Conservation (phyloP, 2,113 vertebrate genomes). For the Zosterops japonicus region DNA sequence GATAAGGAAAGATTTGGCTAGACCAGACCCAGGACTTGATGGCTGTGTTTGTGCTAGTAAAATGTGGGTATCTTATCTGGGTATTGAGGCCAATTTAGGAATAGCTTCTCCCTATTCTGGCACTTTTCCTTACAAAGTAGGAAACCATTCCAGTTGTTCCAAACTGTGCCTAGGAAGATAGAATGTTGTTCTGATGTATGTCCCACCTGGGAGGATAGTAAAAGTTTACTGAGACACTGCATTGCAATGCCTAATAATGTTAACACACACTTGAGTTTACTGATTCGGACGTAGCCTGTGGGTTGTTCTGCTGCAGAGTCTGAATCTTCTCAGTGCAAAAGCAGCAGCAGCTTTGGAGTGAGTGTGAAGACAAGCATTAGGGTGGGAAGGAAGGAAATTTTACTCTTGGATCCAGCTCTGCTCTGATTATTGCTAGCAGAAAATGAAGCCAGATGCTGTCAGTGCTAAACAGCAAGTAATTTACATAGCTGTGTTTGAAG, state of each 20-base stretch:
- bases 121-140: background rate
- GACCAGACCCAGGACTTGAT: background rate
- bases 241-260: background rate
- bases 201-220: background rate
- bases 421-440: background rate
- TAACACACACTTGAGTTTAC: accelerated
- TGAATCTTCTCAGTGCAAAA: background rate
- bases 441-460: background rate
- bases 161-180: background rate
- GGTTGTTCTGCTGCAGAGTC: background rate
- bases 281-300: background rate
- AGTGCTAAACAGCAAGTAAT: background rate
- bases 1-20: background rate
- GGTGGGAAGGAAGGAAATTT: background rate
- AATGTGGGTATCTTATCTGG: background rate
- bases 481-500: background rate
- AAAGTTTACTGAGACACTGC: background rate
- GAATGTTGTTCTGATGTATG: background rate
- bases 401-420: background rate
- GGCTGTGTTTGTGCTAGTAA: background rate
- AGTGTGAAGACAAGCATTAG: background rate
- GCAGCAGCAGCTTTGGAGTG: background rate
- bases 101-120: background rate
- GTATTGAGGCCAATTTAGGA: background rate
- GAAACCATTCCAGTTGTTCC: background rate